Evolutionary conservation across 2,888 invertebrate species (phyloP).

Genomic region (Ennomos fuscantarius): DNA sequence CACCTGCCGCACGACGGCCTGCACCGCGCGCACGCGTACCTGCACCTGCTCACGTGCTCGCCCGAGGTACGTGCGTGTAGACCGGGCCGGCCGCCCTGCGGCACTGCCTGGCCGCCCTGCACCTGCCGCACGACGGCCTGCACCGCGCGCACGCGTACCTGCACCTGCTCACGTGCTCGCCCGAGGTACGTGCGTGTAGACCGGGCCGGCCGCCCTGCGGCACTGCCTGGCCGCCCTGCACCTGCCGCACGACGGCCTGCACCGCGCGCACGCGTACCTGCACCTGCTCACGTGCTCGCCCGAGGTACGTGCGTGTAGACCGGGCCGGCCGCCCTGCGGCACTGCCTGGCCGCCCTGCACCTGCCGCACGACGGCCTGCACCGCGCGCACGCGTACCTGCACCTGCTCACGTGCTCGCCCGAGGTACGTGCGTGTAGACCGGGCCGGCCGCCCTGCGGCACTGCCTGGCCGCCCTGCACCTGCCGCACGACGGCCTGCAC

Average conservation of each 20-base stretch:
- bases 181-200: constrained; percentile 88
- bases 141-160: constrained; percentile 96
- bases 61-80: constrained; percentile 89
- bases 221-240: constrained; percentile 76
- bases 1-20: constrained; percentile 80
- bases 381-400: too few relatives aligned
- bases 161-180: constrained; percentile 92
- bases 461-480: too few relatives aligned
- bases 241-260: constrained; percentile 84
- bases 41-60: constrained; percentile 92
- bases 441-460: too few relatives aligned
- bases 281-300: constrained; percentile 93
- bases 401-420: too few relatives aligned
- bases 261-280: constrained; percentile 95
- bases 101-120: constrained; percentile 75
- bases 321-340: too few relatives aligned
- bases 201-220: constrained; percentile 67
- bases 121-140: constrained; percentile 80
- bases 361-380: too few relatives aligned
- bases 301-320: constrained; percentile 87
- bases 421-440: too few relatives aligned
- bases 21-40: constrained; percentile 95
- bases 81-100: constrained; percentile 68
- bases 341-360: too few relatives aligned
- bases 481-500: too few relatives aligned